Evolutionary conservation across 2,888 invertebrate genomes (phyloP).

Genomic region (Cheilosia grossa): DNA sequence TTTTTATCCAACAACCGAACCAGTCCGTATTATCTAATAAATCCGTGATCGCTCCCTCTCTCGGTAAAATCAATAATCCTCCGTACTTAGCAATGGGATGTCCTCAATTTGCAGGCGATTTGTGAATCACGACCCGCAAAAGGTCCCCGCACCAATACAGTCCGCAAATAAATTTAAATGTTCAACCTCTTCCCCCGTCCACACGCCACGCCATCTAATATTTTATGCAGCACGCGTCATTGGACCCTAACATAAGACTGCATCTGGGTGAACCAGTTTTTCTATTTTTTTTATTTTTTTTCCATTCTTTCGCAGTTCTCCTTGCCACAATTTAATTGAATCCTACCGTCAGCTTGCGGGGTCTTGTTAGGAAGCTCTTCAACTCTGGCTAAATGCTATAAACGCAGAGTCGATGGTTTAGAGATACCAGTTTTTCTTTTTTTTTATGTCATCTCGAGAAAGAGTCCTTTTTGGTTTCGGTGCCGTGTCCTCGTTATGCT

Average conservation of each 20-base stretch:
- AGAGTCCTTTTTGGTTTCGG: slow-evolving; percentile 1
- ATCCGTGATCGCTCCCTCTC: slow-evolving; percentile 27
- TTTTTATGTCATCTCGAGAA: background rate
- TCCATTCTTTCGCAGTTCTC: background rate
- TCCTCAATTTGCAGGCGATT: slow-evolving; percentile 56
- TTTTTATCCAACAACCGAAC: slow-evolving; percentile 25
- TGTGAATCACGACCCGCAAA: slow-evolving; percentile 42
- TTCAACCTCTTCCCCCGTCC: background rate
- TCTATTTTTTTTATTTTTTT: background rate
- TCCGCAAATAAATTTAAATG: slow-evolving; percentile 62
- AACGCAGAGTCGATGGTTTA: slow-evolving; percentile 36
- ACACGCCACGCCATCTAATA: slow-evolving; percentile 8
- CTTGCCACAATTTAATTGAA: slow-evolving; percentile 57
- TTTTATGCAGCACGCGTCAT: slow-evolving; percentile 55
- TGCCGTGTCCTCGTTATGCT: slow-evolving; percentile 23
- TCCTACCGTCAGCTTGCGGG: slow-evolving; percentile 44
- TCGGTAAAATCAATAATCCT: slow-evolving; percentile 60
- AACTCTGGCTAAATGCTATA: slow-evolving; percentile 41
- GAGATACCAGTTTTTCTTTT: background rate
- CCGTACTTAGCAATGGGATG: slow-evolving; percentile 21
- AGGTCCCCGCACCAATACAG: background rate
- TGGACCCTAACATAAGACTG: slow-evolving; percentile 21
- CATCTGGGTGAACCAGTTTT: slow-evolving; percentile 24
- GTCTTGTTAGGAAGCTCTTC: slow-evolving; percentile 21
- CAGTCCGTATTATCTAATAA: slow-evolving; percentile 46